Evolutionary conservation across 2,888 invertebrate genomes (phyloP).

Genomic region (Cyclophora punctaria): DNA sequence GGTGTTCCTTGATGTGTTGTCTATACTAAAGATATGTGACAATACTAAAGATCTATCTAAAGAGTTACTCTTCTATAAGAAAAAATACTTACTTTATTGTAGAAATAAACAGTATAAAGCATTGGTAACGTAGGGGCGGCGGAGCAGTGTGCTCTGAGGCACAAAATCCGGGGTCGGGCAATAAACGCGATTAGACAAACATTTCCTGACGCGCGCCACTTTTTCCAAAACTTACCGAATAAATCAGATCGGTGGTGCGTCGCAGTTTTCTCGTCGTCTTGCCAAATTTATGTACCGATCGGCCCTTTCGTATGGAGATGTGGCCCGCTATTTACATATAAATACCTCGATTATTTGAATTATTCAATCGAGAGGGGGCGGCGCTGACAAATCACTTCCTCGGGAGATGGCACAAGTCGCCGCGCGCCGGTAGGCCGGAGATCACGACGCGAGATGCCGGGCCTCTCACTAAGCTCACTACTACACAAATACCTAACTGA

Average conservation of each 20-base stretch:
- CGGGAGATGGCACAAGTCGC: constrained; percentile 65
- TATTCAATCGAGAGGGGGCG: constrained; percentile 76
- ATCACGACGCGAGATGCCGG: constrained; percentile 52
- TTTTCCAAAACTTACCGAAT: constrained; percentile 71
- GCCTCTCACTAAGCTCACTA: background rate
- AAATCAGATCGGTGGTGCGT: constrained; percentile 73
- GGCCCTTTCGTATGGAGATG: constrained; percentile 76
- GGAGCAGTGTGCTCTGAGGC: constrained; percentile 48
- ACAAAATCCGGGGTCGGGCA: constrained; percentile 58
- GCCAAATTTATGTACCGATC: constrained; percentile 75
- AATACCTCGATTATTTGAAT: constrained; percentile 76
- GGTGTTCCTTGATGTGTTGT: too few relatives aligned
- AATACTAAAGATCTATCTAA: too few relatives aligned
- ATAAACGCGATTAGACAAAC: constrained; percentile 74
- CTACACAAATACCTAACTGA: too few relatives aligned
- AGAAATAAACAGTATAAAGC: constrained; percentile 2
- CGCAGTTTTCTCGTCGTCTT: constrained; percentile 73
- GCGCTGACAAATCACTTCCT: constrained; percentile 75
- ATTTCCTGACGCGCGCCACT: constrained; percentile 71
- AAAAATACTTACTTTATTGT: constrained; percentile 1
- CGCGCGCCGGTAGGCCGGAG: constrained; percentile 42
- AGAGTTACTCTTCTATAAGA: background rate
- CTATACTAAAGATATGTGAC: too few relatives aligned
- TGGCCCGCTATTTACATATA: constrained; percentile 73
- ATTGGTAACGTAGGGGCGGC: constrained; percentile 13